These are phyloP conservation scores for Eriocheir sinensis DNA, from an alignment of 1,140 invertebrate genomes.

Conservation along the genomic window DNA sequence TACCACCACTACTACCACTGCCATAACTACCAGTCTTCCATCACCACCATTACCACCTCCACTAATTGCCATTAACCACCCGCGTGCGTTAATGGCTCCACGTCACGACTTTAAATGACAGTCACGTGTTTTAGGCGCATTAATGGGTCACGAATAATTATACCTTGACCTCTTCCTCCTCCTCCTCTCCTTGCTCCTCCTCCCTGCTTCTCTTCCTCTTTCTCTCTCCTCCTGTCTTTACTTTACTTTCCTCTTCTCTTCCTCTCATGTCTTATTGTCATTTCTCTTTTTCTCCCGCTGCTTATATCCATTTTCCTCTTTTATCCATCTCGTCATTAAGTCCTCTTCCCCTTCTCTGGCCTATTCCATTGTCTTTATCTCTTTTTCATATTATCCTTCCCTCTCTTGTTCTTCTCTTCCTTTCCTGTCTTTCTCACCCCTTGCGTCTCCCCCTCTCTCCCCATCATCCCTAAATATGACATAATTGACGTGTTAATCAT, in stretches of 20 bases:
- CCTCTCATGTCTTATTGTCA: not conserved
- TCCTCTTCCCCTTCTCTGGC: not conserved
- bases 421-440: not conserved
- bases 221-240: too few species aligned
- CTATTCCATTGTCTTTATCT: not conserved
- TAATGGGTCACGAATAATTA: not conserved
- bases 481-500: not conserved
- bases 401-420: not conserved
- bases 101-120: not conserved
- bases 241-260: not conserved
- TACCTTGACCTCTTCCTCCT: not conserved
- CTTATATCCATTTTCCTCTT: too few species aligned
- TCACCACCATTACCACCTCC: too few species aligned
- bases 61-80: not conserved
- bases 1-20: too few species aligned
- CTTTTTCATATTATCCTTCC: not conserved
- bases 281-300: constrained; percentile 39
- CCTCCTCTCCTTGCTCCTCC: not conserved
- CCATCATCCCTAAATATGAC: not conserved
- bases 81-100: not conserved
- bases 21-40: too few species aligned
- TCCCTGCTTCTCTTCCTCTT: too few species aligned
- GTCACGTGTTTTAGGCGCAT: not conserved
- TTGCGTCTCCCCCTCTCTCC: not conserved
- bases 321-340: too few species aligned